Evolutionary conservation across 2,888 invertebrate genomes (phyloP).

Genomic region (Andrena fulva): DNA sequence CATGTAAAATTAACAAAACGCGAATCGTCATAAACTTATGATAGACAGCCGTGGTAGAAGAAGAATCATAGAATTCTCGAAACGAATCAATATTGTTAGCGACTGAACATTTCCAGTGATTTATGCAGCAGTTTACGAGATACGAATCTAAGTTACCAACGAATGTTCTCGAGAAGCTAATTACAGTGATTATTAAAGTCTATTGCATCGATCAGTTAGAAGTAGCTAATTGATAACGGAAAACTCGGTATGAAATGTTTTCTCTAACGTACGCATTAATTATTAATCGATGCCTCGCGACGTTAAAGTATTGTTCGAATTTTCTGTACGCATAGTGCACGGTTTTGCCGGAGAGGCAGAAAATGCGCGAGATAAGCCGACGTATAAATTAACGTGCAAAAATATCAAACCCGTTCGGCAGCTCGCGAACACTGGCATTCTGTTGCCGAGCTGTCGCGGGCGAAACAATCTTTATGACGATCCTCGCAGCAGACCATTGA

Average conservation of each 20-base stretch:
- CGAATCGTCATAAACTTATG: too few species aligned
- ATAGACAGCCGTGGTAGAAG: not conserved
- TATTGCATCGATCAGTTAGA: not conserved
- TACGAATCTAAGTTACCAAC: not conserved
- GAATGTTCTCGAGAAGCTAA: not conserved
- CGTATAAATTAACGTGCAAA: slow-evolving; percentile 34
- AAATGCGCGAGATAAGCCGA: slow-evolving; percentile 2
- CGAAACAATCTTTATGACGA: too few species aligned
- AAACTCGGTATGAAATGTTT: not conserved
- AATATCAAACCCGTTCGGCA: slow-evolving; percentile 43
- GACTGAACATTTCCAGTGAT: not conserved
- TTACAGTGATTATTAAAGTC: too few species aligned
- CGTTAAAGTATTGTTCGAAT: too few species aligned
- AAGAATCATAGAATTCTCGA: not conserved
- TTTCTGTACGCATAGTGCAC: too few species aligned
- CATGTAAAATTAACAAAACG: not conserved
- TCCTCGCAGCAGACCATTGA: too few species aligned
- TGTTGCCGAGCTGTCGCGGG: too few species aligned
- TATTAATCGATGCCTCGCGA: too few species aligned
- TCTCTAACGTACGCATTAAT: too few species aligned
- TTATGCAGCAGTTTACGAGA: not conserved
- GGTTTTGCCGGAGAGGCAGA: too few species aligned
- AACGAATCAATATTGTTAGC: too few species aligned
- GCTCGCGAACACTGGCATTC: too few species aligned
- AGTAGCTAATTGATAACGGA: not conserved